phyloP scores from a whole-genome alignment of 2,797 vertebrate genomes.

The Liasis olivaceus region DNA sequence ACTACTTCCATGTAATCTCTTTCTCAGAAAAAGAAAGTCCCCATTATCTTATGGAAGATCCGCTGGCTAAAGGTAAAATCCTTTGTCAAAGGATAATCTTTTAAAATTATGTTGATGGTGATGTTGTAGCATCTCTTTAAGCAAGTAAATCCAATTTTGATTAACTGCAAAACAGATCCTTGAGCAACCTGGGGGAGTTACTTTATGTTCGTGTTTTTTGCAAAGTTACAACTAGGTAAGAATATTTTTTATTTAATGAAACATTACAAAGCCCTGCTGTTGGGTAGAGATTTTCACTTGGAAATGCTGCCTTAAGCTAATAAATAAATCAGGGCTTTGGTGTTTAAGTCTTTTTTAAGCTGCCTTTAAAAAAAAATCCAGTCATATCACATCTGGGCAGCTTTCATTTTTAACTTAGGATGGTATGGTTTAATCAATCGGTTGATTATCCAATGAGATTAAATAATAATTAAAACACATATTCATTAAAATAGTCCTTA shows the following conservation, averaged over 20 bases:
- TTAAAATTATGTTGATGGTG: neutral
- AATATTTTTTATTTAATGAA: neutral
- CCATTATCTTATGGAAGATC: slow-evolving; percentile 23
- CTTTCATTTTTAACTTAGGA: neutral
- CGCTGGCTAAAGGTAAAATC: neutral
- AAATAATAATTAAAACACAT: neutral
- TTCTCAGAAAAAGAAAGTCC: slow-evolving; percentile 30
- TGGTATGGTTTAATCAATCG: neutral
- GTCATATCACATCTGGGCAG: neutral
- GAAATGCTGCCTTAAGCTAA: slow-evolving; percentile 13
- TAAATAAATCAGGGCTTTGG: slow-evolving; percentile 2
- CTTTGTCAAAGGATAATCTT: slow-evolving; percentile 2
- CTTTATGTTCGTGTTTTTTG: neutral
- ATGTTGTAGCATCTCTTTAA: slow-evolving; percentile 7
- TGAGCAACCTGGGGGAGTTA: neutral
- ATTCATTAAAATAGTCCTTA: neutral
- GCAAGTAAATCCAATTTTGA: slow-evolving; percentile 29
- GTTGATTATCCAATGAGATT: neutral
- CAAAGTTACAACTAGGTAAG: neutral
- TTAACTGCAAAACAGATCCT: neutral
- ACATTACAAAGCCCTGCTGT: neutral
- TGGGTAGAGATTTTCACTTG: neutral
- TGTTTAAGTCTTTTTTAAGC: slow-evolving; percentile 1
- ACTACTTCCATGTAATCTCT: slow-evolving; percentile 37
- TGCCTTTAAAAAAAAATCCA: neutral